Percentiles rank a stretch among this genome's conserved stretches.
phyloP scores from a whole-genome alignment of 2,113 vertebrate genomes.

The Garra rufa region DNA sequence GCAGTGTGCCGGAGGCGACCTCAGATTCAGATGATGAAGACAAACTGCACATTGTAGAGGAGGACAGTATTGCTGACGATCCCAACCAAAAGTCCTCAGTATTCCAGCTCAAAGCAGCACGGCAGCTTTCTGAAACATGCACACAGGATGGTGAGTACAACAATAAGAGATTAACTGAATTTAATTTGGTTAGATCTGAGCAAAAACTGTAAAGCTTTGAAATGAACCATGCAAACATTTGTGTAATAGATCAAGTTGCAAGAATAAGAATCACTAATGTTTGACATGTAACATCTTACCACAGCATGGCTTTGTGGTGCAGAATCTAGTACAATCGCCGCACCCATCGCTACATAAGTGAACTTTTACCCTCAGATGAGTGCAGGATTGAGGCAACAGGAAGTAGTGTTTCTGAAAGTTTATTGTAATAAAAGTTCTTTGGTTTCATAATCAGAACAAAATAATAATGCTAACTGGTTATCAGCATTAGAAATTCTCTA shows the following conservation, averaged over 20 bases:
- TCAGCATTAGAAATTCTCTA: not conserved
- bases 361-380: not conserved
- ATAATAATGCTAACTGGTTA: not conserved
- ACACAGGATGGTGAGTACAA: constrained; percentile 46
- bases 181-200: not conserved
- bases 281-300: not conserved
- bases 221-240: not conserved
- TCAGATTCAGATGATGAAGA: constrained; percentile 99
- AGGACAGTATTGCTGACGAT: constrained; percentile 89
- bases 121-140: constrained; percentile 20
- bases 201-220: not conserved
- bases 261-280: not conserved
- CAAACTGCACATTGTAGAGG: constrained; percentile 99
- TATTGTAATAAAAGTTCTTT: not conserved
- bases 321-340: not conserved
- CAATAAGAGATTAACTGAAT: not conserved
- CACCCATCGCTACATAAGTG: not conserved
- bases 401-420: not conserved
- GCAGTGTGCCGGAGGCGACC: constrained; percentile 93
- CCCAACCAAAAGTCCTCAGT: constrained; percentile 63
- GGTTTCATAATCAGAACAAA: not conserved
- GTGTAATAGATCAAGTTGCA: not conserved
- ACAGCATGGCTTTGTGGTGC: not conserved
- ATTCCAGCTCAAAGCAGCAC: constrained; percentile 27
- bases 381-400: not conserved